Base-by-base conservation (phyloP, 1,140 invertebrate genomes). In the Penaeus vannamei region DNA sequence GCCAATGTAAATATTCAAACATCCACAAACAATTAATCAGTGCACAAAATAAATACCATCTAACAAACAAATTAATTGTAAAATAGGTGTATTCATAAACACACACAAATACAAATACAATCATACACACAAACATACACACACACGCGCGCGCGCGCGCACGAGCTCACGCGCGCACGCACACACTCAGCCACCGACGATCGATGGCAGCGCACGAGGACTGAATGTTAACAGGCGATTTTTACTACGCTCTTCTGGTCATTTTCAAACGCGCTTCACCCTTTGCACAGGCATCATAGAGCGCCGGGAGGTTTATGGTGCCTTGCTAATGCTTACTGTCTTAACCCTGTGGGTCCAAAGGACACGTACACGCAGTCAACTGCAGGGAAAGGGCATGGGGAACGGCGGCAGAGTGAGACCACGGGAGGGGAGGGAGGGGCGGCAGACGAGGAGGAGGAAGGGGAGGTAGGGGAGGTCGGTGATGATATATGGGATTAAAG, bases 201-300 rank as follows among this genome's bases (percentile, higher is more conserved):
- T 85, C 84, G 84, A 85, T 85, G 84, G 66, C 36, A n/a, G 84
- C 60, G 84, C 84, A 85, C 84, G 84, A 85, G 84, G 84, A 66
- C 84, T 60, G 84, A 85, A 85, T 85, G 84, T 85, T 85, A 85
- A 85, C 84, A 85, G 69, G 42, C 69, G 84, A 85, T 85, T 85
- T 85, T 85, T 85, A 85, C 69, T 85, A 85, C 69, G 84, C 69
- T 85, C 72, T 76, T 59, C 53, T 72, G 84, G 84, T 85, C 84
- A 85, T 85, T 85, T 77, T 85, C 66, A 85, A 77, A 76, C 66
- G 59, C 84, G 84, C 36, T 59, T 76, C 84, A 72, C 20, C n/a
- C 42, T 46, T 85, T 72, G 26, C 66, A 32, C 26, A 59, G 60
- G 29, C 69, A 77, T 76, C 26, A 32, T 60, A 85, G 36, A 42